phyloP scores from a whole-genome alignment of 2,113 vertebrate species.

The Geococcyx californianus region DNA sequence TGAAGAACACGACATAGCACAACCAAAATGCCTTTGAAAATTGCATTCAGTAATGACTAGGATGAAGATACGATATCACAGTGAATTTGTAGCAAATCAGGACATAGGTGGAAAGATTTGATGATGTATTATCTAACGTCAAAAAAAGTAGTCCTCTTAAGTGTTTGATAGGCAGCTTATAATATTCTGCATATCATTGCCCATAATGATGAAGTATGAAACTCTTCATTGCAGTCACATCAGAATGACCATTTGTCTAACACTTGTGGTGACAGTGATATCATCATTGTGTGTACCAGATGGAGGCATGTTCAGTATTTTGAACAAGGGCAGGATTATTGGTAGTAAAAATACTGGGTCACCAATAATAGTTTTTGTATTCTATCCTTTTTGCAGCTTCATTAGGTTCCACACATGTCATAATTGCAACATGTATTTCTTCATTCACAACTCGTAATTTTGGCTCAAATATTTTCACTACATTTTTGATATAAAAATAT shows the following conservation, averaged over 20 bases:
- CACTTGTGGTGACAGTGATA: background rate
- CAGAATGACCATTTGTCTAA: background rate
- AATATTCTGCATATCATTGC: background rate
- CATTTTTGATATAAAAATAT: background rate
- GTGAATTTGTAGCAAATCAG: background rate
- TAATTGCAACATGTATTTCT: background rate
- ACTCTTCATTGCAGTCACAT: background rate
- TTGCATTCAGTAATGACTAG: background rate
- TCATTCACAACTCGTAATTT: background rate
- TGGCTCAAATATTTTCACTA: background rate
- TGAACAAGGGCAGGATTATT: background rate
- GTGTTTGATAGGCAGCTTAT: background rate
- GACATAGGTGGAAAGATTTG: background rate
- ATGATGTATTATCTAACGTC: background rate
- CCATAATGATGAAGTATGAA: background rate
- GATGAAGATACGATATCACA: background rate
- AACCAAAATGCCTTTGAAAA: background rate
- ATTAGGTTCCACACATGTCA: background rate
- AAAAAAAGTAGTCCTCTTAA: background rate
- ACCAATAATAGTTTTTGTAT: background rate
- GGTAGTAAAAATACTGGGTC: background rate
- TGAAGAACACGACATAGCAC: background rate
- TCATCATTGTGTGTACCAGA: background rate
- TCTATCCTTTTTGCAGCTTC: background rate
- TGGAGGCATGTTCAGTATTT: background rate